Evolutionary conservation across 1,140 invertebrate species (phyloP), one percentile per base, ranked within the genome.

Genomic region (Lepidostoma basale): DNA sequence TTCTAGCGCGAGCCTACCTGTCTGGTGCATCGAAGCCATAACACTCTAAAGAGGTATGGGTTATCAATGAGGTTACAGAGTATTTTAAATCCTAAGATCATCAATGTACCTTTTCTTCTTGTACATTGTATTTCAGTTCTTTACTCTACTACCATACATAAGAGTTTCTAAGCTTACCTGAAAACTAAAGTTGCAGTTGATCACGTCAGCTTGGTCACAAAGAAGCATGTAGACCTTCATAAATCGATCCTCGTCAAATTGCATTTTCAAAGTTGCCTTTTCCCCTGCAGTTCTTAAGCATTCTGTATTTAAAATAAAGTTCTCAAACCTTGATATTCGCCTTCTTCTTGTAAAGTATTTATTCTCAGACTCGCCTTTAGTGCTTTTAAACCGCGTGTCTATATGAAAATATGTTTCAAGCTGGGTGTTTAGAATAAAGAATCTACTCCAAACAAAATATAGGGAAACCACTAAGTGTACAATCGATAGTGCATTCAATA

Each of bases 391-490:
- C n/a, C n/a, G n/a, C 30, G 30, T 12, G 5, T 30, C 52, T 8
- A 56, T 14, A 30, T 18, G 12, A 30, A 56, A 49, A 23, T 49
- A 30, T 14, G 4, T 8, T 20, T 56, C 22, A 1, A 56, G 28
- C n/a, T 56, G 25, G 3, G 28, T 56, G 22, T 56, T 56, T 9
- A 56, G 14, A 14, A 56, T 20, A 30, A 16, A 56, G 20, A 56
- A 56, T 10, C 33, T 56, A 14, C 52, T 30, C 52, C 26, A 56
- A 10, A 30, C 3, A 56, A 16, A 56, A 56, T 56, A 56, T 14
- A 56, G 14, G 3, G 14, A 8, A 28, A 56, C 10, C 6, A 56
- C n/a, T 30, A 56, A 56, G 14, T 56, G n/a, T 6, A 33, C 28
- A 9, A 28, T 56, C 25, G 20, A 12, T 1, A 30, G 14, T 1